Evolutionary conservation across 1,140 invertebrate species (phyloP).

Genomic region (Bombus turneri): DNA sequence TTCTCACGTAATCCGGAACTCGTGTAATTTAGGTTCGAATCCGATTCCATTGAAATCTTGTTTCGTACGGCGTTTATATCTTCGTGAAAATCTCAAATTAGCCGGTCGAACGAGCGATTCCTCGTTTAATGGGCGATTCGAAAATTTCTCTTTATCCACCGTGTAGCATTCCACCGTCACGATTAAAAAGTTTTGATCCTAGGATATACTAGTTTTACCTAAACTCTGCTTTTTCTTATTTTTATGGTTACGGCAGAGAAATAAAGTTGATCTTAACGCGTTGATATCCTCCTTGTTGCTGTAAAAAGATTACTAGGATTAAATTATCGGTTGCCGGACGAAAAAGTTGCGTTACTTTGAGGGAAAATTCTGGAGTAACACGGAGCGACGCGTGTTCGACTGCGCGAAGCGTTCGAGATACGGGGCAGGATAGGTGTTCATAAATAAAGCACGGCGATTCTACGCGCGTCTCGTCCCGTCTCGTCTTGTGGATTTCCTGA

Average conservation of each 20-base stretch:
- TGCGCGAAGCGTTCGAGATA: constrained; percentile 20
- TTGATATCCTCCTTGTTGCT: not conserved
- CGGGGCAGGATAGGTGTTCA: constrained; percentile 21
- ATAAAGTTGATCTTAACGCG: too few relatives aligned
- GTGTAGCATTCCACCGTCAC: not conserved
- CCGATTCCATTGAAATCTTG: not conserved
- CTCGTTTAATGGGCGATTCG: not conserved
- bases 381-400: not conserved
- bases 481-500: constrained; percentile 65
- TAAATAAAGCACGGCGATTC: constrained; percentile 46
- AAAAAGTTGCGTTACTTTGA: not conserved
- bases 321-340: not conserved
- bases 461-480: constrained; percentile 27
- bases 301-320: not conserved
- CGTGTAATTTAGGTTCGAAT: not conserved
- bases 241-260: too few relatives aligned
- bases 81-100: not conserved
- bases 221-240: too few relatives aligned
- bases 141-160: not conserved
- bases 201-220: too few relatives aligned
- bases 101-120: not conserved
- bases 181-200: not conserved
- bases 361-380: not conserved
- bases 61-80: too few relatives aligned
- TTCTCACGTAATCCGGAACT: not conserved